Percentiles rank a stretch among this genome's conserved stretches.
phyloP scores from a whole-genome alignment of 2,888 invertebrate genomes.

The Eilema caniola region DNA sequence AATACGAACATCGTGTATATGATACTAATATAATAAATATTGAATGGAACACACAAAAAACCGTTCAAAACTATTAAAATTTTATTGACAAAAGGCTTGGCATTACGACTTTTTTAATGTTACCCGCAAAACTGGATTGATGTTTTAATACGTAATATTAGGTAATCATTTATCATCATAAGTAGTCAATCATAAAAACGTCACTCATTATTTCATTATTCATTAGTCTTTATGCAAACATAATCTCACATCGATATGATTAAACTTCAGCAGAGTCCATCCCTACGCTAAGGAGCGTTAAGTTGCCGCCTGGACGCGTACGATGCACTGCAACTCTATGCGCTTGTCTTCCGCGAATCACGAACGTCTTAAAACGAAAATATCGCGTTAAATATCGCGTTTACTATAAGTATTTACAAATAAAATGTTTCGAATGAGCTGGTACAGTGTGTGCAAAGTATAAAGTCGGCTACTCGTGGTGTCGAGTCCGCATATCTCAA shows the following conservation, averaged over 20 bases:
- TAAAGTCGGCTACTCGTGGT: slow-evolving; percentile 54
- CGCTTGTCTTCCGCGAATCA: slow-evolving; percentile 56
- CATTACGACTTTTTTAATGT: slow-evolving; percentile 3
- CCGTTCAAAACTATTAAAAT: slow-evolving; percentile 3
- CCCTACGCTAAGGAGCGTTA: slow-evolving; percentile 37
- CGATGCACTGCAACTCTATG: slow-evolving; percentile 53
- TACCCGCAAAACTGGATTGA: slow-evolving; percentile 11
- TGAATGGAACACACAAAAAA: slow-evolving; percentile 1
- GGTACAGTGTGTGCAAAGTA: slow-evolving; percentile 60
- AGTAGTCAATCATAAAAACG: slow-evolving; percentile 7
- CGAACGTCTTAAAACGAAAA: slow-evolving; percentile 23
- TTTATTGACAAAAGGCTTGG: neutral
- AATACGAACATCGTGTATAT: slow-evolving; percentile 1
- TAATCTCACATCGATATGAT: slow-evolving; percentile 32
- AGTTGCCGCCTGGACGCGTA: slow-evolving; percentile 38
- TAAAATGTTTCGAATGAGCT: slow-evolving; percentile 73
- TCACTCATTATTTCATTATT: slow-evolving; percentile 4
- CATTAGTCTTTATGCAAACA: neutral
- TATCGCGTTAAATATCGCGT: slow-evolving; percentile 13
- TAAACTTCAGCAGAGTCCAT: slow-evolving; percentile 19
- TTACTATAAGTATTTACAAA: slow-evolving; percentile 37
- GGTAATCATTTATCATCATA: slow-evolving; percentile 8
- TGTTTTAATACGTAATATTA: neutral
- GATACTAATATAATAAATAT: slow-evolving; percentile 25
- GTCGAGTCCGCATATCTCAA: slow-evolving; percentile 62